Evolutionary conservation across 2,888 invertebrate genomes (phyloP).

Genomic region (Clunio marinus): DNA sequence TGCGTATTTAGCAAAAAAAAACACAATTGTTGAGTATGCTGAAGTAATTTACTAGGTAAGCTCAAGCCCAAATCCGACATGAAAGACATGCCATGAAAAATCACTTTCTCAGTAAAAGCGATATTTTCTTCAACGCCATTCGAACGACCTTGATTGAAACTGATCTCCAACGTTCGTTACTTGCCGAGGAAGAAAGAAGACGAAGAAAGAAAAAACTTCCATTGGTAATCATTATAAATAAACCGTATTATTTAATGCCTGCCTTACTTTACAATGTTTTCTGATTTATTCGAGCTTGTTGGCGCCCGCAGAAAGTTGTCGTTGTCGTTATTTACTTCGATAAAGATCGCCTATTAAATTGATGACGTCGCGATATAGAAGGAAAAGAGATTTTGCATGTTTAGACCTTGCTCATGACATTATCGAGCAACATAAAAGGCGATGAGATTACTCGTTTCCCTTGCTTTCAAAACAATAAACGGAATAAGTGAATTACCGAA

Average conservation of each 20-base stretch:
- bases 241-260: conserved; percentile 24
- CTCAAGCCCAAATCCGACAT: conserved; percentile 5
- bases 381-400: not conserved
- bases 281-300: not conserved
- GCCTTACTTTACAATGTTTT: not conserved
- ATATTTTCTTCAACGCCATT: not conserved
- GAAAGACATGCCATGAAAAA: not conserved
- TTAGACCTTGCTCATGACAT: not conserved
- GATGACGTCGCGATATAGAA: not conserved
- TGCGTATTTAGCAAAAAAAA: not conserved
- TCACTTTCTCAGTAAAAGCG: not conserved
- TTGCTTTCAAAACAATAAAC: no score
- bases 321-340: not conserved
- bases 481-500: no score
- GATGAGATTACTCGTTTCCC: not conserved
- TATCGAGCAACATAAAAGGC: not conserved
- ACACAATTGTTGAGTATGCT: no score
- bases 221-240: conserved; percentile 22
- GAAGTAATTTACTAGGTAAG: no score
- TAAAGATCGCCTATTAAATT: not conserved
- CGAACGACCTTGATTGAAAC: conserved; percentile 31
- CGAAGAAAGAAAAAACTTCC: conserved; percentile 10
- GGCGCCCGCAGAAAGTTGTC: conserved; percentile 26
- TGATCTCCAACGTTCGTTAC: conserved; percentile 19
- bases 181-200: not conserved